Evolutionary conservation across 2,888 invertebrate species (phyloP), one percentile per base, ranked within the genome.

Genomic region (Sialis lutaria): DNA sequence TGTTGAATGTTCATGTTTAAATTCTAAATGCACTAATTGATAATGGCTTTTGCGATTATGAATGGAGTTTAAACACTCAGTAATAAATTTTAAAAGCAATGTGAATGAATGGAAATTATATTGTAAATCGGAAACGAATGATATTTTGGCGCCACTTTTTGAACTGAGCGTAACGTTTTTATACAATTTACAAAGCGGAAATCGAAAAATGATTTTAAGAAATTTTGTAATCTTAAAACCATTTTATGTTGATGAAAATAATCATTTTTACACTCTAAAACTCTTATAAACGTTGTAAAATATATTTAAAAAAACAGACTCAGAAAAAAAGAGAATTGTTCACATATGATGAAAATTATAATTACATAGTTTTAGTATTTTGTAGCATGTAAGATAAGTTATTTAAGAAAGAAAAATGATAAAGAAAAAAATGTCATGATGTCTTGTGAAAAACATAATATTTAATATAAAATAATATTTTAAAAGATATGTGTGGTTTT

Each of bases 381-480:
- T 47, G 42, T 47, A 47, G 47, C 37, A 37, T 47, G 40, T 47
- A 47, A 47, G 47, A 10, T 32, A 40, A 45, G 30, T 37, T 34
- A 45, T 40, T 47, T 47, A 47, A 47, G 42, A 42, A 30, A 31
- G 42, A 47, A 47, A 42, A 47, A 37, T 42, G 22, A 47, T 42
- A 42, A 42, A 47, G n/a, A 46, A 47, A 47, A 42, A 41, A 47
- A 34, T 42, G 37, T 45, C 45, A 45, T 47, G 40, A 41, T 46
- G 47, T 47, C 47, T 42, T 47, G 47, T 47, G 47, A 47, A 47
- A 47, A 47, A 12, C 40, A 46, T 40, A 44, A 44, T 44, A 47
- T 47, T 47, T 47, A 47, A 47, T 47, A 47, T 47, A 47, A 47
- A 47, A 47, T 47, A 47, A 46, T 47, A 47, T 47, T 42, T 42